These are phyloP conservation scores for Heterodera schachtii DNA, from an alignment of 1,140 invertebrate genomes.

Conservation along the genomic window DNA sequence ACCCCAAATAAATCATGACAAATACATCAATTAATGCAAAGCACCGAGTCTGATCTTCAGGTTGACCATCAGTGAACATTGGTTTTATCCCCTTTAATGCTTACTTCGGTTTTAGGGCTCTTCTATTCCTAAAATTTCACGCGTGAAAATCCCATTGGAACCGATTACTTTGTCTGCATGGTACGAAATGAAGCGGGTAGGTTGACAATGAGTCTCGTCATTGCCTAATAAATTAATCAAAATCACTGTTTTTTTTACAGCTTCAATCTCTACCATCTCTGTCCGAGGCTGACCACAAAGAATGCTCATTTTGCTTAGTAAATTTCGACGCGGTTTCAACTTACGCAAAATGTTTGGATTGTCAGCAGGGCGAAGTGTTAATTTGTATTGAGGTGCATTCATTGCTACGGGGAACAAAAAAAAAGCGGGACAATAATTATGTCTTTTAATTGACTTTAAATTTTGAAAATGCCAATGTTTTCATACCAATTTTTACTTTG, in stretches of 20 bases:
- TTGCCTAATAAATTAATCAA: not conserved
- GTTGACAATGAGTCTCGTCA: not conserved
- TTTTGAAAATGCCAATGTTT: no score
- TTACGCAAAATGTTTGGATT: conserved; percentile 38
- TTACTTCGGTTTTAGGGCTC: not conserved
- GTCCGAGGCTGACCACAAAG: conserved; percentile 22
- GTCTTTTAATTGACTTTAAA: not conserved
- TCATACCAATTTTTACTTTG: no score
- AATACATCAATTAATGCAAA: conserved; percentile 13
- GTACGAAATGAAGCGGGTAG: conserved; percentile 38
- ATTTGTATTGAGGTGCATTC: conserved; percentile 34
- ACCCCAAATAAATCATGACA: not conserved
- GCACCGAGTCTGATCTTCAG: conserved; percentile 5
- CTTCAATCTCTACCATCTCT: conserved; percentile 23
- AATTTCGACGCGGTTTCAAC: conserved; percentile 14
- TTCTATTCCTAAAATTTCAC: conserved; percentile 21
- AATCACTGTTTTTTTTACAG: not conserved
- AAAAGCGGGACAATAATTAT: not conserved
- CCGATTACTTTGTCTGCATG: conserved; percentile 27
- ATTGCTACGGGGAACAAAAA: not conserved
- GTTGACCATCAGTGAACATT: not conserved
- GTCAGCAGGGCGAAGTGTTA: conserved; percentile 24
- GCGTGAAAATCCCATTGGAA: conserved; percentile 20
- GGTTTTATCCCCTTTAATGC: not conserved
- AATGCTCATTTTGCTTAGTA: conserved; percentile 33